Evolutionary conservation across 2,888 invertebrate genomes (phyloP).

Genomic region (Drosophila pseudotalamancana): DNA sequence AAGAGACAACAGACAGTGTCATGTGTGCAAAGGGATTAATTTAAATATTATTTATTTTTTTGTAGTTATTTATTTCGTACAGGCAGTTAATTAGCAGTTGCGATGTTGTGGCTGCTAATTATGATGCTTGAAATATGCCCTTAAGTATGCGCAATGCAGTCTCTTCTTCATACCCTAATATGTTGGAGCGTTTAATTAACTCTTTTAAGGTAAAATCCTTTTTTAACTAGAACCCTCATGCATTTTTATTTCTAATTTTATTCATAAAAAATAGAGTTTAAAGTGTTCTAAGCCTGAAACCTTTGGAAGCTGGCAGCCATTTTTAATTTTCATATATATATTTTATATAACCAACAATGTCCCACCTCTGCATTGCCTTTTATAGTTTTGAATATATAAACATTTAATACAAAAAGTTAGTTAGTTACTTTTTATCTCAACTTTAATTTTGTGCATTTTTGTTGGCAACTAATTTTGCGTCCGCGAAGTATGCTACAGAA

Average conservation of each 20-base stretch:
- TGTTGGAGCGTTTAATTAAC: no score
- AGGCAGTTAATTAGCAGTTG: slow-evolving; percentile 54
- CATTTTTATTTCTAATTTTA: no score
- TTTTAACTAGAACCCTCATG: no score
- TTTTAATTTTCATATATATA: no score
- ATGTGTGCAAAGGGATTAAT: slow-evolving; percentile 57
- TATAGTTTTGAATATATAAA: no score
- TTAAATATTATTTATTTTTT: slow-evolving; percentile 49
- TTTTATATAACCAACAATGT: no score
- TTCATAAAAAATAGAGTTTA: no score
- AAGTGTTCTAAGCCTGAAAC: no score
- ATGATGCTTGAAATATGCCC: slow-evolving; percentile 8
- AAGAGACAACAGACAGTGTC: slow-evolving; percentile 2
- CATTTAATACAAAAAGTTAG: not conserved
- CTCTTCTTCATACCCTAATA: not conserved
- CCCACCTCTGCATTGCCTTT: not conserved
- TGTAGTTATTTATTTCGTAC: not conserved
- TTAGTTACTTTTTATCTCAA: not conserved
- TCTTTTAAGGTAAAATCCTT: no score
- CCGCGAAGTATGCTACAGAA: not conserved
- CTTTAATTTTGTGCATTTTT: not conserved
- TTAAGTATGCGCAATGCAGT: not conserved
- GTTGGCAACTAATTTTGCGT: slow-evolving; percentile 1
- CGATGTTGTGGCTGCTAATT: slow-evolving; percentile 15
- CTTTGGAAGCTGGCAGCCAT: not conserved